A percentile compares a stretch with the other conserved stretches of the same genome.
Conservation (phyloP, 2,888 invertebrate species). For the Griposia aprilina region DNA sequence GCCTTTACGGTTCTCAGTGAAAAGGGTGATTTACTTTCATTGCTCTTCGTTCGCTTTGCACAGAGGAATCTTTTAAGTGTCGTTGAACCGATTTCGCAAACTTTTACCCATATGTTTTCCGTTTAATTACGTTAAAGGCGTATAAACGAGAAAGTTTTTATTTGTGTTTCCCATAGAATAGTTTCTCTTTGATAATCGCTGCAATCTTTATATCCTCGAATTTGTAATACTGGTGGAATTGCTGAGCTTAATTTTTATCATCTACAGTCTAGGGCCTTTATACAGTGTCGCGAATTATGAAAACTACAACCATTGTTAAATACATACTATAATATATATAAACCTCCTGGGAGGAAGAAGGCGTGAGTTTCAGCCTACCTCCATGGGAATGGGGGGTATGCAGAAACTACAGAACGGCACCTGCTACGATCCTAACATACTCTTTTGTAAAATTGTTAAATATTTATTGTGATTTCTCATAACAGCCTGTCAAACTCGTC, state of each 20-base stretch:
- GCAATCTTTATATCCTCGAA: not conserved
- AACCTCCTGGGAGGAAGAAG: no score
- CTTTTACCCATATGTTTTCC: slow-evolving; percentile 48
- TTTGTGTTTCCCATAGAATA: slow-evolving; percentile 31
- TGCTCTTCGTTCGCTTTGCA: slow-evolving; percentile 25
- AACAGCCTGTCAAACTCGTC: no score
- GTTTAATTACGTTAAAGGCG: slow-evolving; percentile 36
- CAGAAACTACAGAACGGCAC: no score
- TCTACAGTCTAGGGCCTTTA: no score
- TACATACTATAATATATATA: no score
- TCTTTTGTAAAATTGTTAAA: no score
- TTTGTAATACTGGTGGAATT: not conserved
- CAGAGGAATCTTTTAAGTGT: slow-evolving; percentile 47
- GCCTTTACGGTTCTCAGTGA: slow-evolving; percentile 11
- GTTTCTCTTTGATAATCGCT: slow-evolving; percentile 27
- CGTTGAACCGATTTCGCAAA: slow-evolving; percentile 50
- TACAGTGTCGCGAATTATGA: no score
- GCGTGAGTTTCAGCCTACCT: no score
- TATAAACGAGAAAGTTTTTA: slow-evolving; percentile 43
- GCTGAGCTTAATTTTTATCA: not conserved
- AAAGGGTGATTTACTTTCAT: slow-evolving; percentile 40
- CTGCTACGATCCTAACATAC: no score
- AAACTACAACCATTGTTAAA: not conserved
- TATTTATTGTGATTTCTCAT: no score
- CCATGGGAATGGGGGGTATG: no score